phyloP scores from a whole-genome alignment of 2,888 invertebrate species.

The Sinodicranocentrus sp. region DNA sequence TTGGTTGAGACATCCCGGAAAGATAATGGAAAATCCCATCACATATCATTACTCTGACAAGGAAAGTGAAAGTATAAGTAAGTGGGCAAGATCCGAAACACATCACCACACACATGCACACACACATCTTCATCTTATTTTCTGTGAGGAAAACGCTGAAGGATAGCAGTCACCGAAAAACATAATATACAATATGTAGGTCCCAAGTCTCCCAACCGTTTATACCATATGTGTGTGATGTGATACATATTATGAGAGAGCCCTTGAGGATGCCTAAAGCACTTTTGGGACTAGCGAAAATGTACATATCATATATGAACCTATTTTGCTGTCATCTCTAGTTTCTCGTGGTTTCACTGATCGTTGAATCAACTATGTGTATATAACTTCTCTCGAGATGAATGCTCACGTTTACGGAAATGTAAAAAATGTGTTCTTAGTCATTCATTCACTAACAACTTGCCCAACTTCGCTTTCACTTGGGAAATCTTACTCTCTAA shows the following conservation, averaged over 20 bases:
- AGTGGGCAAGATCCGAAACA: conserved; percentile 41
- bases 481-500: background rate
- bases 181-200: too few relatives aligned
- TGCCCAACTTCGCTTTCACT: background rate
- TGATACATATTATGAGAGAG: too few relatives aligned
- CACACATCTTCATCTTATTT: background rate
- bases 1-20: conserved; percentile 58
- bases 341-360: conserved; percentile 17
- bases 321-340: conserved; percentile 8
- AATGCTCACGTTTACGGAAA: conserved; percentile 4
- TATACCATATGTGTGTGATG: too few relatives aligned
- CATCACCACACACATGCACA: conserved; percentile 11
- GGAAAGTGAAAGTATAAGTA: conserved; percentile 58
- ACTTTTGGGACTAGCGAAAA: too few relatives aligned
- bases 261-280: too few relatives aligned
- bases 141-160: background rate
- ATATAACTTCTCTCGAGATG: conserved; percentile 14
- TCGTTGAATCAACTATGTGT: conserved; percentile 31
- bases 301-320: conserved; percentile 8
- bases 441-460: background rate
- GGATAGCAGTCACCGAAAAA: background rate
- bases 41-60: conserved; percentile 62
- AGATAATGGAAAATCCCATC: conserved; percentile 67
- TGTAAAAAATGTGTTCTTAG: conserved; percentile 25
- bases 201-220: too few relatives aligned